Base-by-base conservation (phyloP, 2,888 invertebrate genomes). In the Hedychridium roseum region DNA sequence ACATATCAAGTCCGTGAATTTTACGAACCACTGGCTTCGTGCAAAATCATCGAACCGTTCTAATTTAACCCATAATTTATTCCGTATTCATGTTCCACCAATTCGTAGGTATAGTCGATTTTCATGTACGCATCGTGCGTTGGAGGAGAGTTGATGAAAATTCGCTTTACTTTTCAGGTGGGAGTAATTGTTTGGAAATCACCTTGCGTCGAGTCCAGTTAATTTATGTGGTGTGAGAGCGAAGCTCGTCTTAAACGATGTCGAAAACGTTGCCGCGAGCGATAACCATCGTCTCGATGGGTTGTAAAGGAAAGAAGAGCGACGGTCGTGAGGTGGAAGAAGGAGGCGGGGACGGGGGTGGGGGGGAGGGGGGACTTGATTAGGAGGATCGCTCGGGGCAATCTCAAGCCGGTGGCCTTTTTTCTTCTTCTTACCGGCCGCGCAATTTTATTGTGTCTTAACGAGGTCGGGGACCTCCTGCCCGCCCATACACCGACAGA, bases 361-460 rank as follows among this genome's bases (percentile, higher is more conserved):
- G 7, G 30, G 21, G 37, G 15, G 36, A 26, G 12, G 46, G 34
- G 41, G 20, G 30, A 26, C 21, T 64, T 64, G 67, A 64, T 60
- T 60, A 64, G 64, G 45, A 64, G 50, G 53, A 56, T 53, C 47
- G 55, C 57, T 43, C 43, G 50, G 23, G 45, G 64, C 64, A 66
- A 64, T 64, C 54, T 58, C 57, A 28, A 16, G 18, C 43, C 43
- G 38, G 44, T 45, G 52, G 46, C 34, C 46, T 52, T 54, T 49
- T 47, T 34, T 40, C 30, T 18, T n/a, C 16, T 12, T 39, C 14
- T 31, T 55, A 55, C 63, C n/a, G n/a, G 53, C 57, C 43, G 43
- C 41, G 59, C 53, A 58, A 60, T 69, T 70, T 71, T 68, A 71
- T 70, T 64, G 68, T 58, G 57, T 50, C 71, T 64, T 68, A 68